Percentiles rank a stretch among this genome's conserved stretches.
These are phyloP conservation scores for Tragelaphus buxtoni DNA, from an alignment of 2,113 vertebrate species.

Conservation along the genomic window DNA sequence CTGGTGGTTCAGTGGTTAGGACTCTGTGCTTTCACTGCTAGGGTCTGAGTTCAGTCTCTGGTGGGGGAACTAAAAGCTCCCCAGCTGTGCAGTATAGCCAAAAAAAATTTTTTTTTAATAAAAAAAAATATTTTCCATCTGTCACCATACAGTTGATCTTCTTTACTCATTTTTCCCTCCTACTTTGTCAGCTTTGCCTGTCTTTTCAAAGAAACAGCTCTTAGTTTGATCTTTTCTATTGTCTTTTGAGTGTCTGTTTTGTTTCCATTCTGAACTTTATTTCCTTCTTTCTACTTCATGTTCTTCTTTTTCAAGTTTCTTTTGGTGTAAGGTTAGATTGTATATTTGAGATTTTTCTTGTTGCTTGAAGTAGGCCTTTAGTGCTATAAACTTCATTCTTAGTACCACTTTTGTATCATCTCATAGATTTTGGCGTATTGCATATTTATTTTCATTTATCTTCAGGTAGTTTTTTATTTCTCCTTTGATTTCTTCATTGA, in stretches of 20 bases:
- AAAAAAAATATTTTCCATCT: background rate
- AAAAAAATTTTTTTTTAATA: background rate
- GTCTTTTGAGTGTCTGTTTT: background rate
- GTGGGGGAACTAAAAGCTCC: background rate
- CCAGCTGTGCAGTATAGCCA: background rate
- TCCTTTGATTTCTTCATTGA: background rate
- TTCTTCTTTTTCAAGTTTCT: background rate
- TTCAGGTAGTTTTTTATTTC: background rate
- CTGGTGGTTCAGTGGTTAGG: background rate
- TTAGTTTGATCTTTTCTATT: background rate
- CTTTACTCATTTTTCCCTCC: background rate
- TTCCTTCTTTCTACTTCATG: background rate
- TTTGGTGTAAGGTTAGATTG: background rate
- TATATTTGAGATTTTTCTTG: background rate
- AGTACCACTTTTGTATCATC: background rate
- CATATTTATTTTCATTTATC: background rate
- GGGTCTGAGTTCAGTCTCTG: background rate
- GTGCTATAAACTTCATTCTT: background rate
- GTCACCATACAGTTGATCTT: background rate
- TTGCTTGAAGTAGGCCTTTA: background rate
- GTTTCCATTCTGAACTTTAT: background rate
- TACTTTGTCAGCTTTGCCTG: background rate
- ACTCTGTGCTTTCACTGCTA: background rate
- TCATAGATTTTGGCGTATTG: background rate
- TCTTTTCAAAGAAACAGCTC: background rate